A percentile compares a stretch with the other conserved stretches of the same genome.
Conservation (phyloP, 2,888 invertebrate species). For the Rambutsinella grinnellia region DNA sequence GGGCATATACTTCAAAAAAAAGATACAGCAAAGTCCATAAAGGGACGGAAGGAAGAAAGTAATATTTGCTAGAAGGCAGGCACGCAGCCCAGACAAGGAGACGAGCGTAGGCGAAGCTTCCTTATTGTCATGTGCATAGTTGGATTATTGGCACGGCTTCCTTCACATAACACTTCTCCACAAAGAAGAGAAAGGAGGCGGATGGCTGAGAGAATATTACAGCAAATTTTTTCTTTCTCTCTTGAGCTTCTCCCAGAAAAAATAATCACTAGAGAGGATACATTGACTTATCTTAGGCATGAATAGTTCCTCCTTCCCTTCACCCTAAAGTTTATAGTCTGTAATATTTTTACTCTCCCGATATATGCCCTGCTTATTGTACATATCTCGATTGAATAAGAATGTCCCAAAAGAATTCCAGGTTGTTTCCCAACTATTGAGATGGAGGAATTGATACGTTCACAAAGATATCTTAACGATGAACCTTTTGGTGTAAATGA, state of each 20-base stretch:
- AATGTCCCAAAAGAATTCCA: too few species aligned
- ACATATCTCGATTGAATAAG: too few species aligned
- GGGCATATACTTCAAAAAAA: not conserved
- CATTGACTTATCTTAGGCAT: constrained; percentile 48
- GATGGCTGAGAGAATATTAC: constrained; percentile 35
- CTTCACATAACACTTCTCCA: constrained; percentile 24
- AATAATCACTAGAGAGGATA: constrained; percentile 35
- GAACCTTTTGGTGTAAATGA: too few species aligned
- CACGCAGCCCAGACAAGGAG: not conserved
- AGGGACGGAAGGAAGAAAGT: not conserved
- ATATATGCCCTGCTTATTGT: too few species aligned
- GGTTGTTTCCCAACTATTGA: too few species aligned
- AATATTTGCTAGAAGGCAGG: not conserved
- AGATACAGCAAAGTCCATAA: not conserved
- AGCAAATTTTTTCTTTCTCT: constrained; percentile 32
- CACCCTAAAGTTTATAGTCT: not conserved
- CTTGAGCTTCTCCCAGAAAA: too few species aligned
- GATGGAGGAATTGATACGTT: too few species aligned
- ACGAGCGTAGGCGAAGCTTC: too few species aligned
- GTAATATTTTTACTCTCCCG: too few species aligned
- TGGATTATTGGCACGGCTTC: constrained; percentile 48
- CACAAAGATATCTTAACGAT: too few species aligned
- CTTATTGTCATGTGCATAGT: constrained; percentile 10
- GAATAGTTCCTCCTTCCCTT: constrained; percentile 36
- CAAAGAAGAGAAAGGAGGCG: constrained; percentile 31